Conservation (phyloP, 2,888 invertebrate genomes). For the Diachrysia chrysitis region DNA sequence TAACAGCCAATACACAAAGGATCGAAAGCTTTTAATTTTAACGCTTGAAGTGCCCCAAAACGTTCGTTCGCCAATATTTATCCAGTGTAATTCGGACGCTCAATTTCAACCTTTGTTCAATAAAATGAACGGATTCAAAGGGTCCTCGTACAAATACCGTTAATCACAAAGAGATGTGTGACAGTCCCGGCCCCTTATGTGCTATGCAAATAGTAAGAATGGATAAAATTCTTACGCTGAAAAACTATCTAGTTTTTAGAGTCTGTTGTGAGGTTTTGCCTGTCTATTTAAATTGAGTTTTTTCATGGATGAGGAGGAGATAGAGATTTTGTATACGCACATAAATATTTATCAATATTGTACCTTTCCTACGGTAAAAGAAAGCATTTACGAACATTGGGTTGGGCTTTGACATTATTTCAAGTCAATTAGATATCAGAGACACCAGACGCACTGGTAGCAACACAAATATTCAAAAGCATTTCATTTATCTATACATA, state of each 20-base stretch:
- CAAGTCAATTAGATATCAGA: too few relatives aligned
- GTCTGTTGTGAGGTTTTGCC: not conserved
- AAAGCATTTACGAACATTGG: too few relatives aligned
- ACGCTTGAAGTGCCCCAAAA: conserved; percentile 6
- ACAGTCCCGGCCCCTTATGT: not conserved
- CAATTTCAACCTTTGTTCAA: conserved; percentile 16
- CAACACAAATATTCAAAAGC: too few relatives aligned
- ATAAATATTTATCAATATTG: too few relatives aligned
- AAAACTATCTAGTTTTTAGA: conserved; percentile 1
- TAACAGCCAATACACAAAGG: conserved; percentile 11
- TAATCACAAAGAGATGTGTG: conserved; percentile 15
- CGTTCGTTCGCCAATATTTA: conserved; percentile 24
- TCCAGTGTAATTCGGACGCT: conserved; percentile 9
- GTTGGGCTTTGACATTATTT: too few relatives aligned
- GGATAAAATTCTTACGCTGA: conserved; percentile 1
- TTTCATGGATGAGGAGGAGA: too few relatives aligned
- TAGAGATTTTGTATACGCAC: not conserved
- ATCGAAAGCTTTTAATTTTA: conserved; percentile 17
- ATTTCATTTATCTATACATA: too few relatives aligned
- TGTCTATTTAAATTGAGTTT: not conserved
- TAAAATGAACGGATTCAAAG: conserved; percentile 10
- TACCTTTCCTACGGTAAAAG: too few relatives aligned
- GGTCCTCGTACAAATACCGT: conserved; percentile 11
- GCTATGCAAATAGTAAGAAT: conserved; percentile 4
- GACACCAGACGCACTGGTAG: too few relatives aligned